These are phyloP conservation scores for Phataginus tricuspis DNA, from an alignment of 2,797 vertebrate genomes.

Conservation along the genomic window DNA sequence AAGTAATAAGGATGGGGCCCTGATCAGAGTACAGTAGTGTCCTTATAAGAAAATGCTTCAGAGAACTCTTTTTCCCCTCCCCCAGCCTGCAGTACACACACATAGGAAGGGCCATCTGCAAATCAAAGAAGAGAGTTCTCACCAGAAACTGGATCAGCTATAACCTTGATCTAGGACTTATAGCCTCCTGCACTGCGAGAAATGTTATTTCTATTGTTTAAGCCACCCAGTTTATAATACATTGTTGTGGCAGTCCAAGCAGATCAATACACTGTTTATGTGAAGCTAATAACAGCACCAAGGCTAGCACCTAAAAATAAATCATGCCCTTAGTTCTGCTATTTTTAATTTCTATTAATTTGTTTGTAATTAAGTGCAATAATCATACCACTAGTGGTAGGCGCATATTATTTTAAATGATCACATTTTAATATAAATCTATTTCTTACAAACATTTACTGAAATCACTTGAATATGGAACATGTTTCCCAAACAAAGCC, in stretches of 20 bases:
- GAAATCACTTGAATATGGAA: conserved; percentile 16
- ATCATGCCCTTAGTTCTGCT: not conserved
- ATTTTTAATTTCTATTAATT: conserved; percentile 9
- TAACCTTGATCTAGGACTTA: not conserved
- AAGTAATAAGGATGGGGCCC: not conserved
- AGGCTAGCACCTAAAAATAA: not conserved
- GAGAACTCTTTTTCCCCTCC: not conserved
- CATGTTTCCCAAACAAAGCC: not conserved
- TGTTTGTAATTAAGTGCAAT: not conserved
- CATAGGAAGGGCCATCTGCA: not conserved
- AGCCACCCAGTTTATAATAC: not conserved
- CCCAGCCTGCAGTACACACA: not conserved
- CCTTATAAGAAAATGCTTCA: not conserved
- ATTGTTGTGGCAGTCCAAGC: not conserved
- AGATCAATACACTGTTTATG: not conserved
- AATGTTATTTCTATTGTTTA: not conserved
- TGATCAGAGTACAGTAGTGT: not conserved
- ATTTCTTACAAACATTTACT: conserved; percentile 26
- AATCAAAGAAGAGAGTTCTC: not conserved
- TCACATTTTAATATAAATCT: not conserved
- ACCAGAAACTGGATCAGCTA: not conserved
- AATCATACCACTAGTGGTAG: not conserved
- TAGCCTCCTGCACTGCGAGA: not conserved
- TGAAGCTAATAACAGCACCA: not conserved
- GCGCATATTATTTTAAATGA: not conserved